Evolutionary conservation across 2,113 vertebrate species (phyloP), one percentile per base, ranked within the genome.

Genomic region (Vimba vimba): DNA sequence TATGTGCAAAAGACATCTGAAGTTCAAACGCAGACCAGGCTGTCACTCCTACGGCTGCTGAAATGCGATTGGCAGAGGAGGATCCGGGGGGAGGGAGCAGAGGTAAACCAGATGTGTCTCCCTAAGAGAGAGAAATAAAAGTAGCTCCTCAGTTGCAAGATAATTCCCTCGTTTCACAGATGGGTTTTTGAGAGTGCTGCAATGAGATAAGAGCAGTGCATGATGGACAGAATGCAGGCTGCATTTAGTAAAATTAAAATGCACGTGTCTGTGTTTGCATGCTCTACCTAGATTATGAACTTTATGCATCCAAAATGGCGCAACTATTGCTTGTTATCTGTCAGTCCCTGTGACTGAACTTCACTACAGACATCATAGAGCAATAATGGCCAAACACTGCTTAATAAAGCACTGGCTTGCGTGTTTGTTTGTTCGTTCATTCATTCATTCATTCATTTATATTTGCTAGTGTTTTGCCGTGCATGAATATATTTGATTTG

Each of bases 1-100:
- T 94, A 94, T 94, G 93, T 89, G 83, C 90, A 45, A 9, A 89
- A 91, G 91, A 91, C 88, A 59, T 79, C 62, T 90, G 89, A 94
- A 94, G 93, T 94, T 94, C 92, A 94, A 94, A 94, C 88, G 30
- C 88, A 80, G 86, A 91, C 91, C 89, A 83, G 89, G 87, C 90
- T 89, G 91, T 94, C 92, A 90, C 90, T 93, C 87, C 91, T 92
- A 90, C 89, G 86, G 93, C 89, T 89, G 88, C 91, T 89, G 90
- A 92, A 93, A 79, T 71, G 80, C 85, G 92, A 94, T 93, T 94
- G 80, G 87, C 84, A 74, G 87, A 85, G 69, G 6, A 76, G 50
- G 25, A 57, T 30, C 87, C 0, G 5, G 11, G 83, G 71, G 82
- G 52, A 88, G 85, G 91, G 85, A 45, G 86, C 76, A 30, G 86